Percentiles rank a stretch among this genome's conserved stretches.
Conservation (phyloP, 64 coral and sea anemone species). For the Hydrozoanthus tunicans region DNA sequence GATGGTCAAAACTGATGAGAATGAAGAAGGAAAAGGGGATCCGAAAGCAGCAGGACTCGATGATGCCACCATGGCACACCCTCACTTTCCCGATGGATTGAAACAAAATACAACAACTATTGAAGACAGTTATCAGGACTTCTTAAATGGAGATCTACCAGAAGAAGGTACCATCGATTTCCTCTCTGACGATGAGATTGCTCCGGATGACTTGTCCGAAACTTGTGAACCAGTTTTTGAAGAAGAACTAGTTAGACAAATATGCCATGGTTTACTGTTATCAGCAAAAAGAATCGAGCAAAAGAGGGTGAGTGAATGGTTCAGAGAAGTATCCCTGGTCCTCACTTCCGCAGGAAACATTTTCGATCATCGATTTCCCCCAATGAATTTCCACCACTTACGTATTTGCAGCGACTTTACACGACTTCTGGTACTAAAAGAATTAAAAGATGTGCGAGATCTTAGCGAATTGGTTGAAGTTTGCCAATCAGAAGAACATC, state of each 20-base stretch:
- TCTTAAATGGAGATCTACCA: no score
- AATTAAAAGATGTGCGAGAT: constrained; percentile 64
- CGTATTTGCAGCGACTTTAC: constrained; percentile 78
- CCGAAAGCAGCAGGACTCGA: no score
- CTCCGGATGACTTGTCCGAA: background rate
- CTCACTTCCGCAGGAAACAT: background rate
- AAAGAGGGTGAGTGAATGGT: background rate
- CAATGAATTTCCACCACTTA: constrained; percentile 58
- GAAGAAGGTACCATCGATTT: no score
- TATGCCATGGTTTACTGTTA: constrained; percentile 10
- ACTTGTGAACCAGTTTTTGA: constrained; percentile 2
- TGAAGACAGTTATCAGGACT: no score
- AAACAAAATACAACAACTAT: no score
- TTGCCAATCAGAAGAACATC: background rate
- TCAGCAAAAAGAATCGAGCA: constrained; percentile 2
- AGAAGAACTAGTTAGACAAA: constrained; percentile 10
- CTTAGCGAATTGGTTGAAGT: constrained; percentile 32
- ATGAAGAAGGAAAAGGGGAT: no score
- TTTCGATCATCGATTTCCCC: background rate
- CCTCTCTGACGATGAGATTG: background rate
- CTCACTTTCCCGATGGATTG: no score
- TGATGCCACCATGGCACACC: no score
- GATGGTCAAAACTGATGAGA: no score
- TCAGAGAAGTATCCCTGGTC: constrained; percentile 9
- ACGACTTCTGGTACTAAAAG: constrained; percentile 43